Evolutionary conservation across 1,140 invertebrate species (phyloP).

Genomic region (Drosophila bocqueti): DNA sequence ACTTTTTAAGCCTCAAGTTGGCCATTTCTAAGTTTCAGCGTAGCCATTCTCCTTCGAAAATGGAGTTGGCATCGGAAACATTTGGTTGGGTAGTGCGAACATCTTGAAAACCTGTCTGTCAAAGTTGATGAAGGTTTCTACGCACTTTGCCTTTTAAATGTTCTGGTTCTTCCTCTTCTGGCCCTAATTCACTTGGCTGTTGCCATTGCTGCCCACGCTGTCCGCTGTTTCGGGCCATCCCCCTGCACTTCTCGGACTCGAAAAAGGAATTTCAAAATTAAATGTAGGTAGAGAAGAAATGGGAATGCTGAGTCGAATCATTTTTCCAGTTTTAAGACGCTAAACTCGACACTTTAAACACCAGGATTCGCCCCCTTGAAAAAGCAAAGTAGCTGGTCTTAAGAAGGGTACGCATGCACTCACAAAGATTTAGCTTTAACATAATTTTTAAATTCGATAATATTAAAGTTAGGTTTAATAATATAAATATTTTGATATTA

Average conservation of each 20-base stretch:
- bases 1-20: not conserved
- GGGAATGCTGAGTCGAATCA: slow-evolving; percentile 41
- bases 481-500: not conserved
- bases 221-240: slow-evolving; percentile 34
- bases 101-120: slow-evolving; percentile 84
- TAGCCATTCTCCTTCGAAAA: slow-evolving; percentile 25
- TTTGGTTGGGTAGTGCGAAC: slow-evolving; percentile 76
- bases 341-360: slow-evolving; percentile 82
- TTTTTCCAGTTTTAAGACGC: slow-evolving; percentile 71
- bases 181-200: slow-evolving; percentile 50
- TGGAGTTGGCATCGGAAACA: slow-evolving; percentile 58
- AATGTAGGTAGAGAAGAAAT: slow-evolving; percentile 17
- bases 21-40: not conserved
- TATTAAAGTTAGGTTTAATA: no score
- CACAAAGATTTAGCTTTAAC: not conserved
- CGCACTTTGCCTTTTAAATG: slow-evolving; percentile 73
- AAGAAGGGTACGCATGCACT: not conserved
- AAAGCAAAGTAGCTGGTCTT: slow-evolving; percentile 6
- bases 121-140: slow-evolving; percentile 83
- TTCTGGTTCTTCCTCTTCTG: slow-evolving; percentile 24
- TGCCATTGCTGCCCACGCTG: slow-evolving; percentile 24
- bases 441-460: not conserved
- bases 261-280: slow-evolving; percentile 63
- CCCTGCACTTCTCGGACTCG: slow-evolving; percentile 25
- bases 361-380: slow-evolving; percentile 42